Evolutionary conservation across 2,888 invertebrate species (phyloP).

Genomic region (Ametastegia equiseti): DNA sequence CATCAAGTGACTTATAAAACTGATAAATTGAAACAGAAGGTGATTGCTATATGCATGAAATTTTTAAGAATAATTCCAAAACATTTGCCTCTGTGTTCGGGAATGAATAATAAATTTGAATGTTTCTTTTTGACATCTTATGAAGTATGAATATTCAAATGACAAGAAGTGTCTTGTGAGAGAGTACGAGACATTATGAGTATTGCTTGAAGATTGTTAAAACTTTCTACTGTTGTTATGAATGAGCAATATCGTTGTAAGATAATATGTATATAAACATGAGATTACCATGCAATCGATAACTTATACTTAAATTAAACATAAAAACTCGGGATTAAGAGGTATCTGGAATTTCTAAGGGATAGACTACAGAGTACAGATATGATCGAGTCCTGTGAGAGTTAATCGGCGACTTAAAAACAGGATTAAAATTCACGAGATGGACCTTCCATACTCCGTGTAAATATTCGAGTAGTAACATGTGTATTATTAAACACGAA

Average conservation of each 20-base stretch:
- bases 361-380: conserved; percentile 28
- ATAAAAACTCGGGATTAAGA: conserved; percentile 22
- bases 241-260: conserved; percentile 19
- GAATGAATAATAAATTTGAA: neutral
- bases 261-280: conserved; percentile 21
- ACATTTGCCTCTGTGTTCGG: neutral
- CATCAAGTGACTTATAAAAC: conserved; percentile 14
- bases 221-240: conserved; percentile 12
- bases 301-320: conserved; percentile 44
- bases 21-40: conserved; percentile 28
- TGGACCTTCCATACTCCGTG: neutral
- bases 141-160: neutral
- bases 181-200: neutral
- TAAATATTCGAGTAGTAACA: neutral
- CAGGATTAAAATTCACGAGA: neutral
- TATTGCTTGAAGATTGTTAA: conserved; percentile 6
- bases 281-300: conserved; percentile 43
- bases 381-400: conserved; percentile 12
- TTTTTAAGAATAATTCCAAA: neutral
- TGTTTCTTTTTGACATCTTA: neutral
- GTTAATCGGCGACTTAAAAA: conserved; percentile 2
- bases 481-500: neutral
- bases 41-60: neutral
- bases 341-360: conserved; percentile 31
- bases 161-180: conserved; percentile 8